Evolutionary conservation across 2,888 invertebrate genomes (phyloP), one percentile per base, ranked within the genome.

Genomic region (Clusia tigrina): DNA sequence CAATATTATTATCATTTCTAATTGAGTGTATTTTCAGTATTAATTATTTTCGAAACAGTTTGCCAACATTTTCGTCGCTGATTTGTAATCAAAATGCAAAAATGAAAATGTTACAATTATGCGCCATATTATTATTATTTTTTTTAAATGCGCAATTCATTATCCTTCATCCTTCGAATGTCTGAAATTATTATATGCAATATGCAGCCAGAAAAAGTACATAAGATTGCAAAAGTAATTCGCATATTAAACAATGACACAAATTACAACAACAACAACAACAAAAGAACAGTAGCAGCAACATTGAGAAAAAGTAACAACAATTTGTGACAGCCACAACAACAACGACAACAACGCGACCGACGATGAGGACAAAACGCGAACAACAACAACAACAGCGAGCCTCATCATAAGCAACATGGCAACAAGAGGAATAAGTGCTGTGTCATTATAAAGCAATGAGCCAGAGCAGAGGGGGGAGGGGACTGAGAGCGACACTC

Each of bases 391-490:
- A 48, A 2, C 18, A 48, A 15, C 42, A 15, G n/a, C 42, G 3
- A 42, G n/a, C n/a, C n/a, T n/a, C n/a, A 42, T 42, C 42, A n/a
- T 42, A 5, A 48, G 15, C 5, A 48, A 22, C 22, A 48, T 20
- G 22, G n/a, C 42, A 48, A 48, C 48, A 48, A 22, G 72, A 71
- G 72, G 69, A 72, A 71, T 71, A 71, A 72, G 72, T 70, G 72
- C 64, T 67, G 71, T 71, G 32, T 32, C 32, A 12, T 32, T 3
- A 42, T 3, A n/a, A 42, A 17, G 42, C 42, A n/a, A n/a, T 42
- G 42, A 42, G 42, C 9, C 9, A 17, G 42, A 3, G 42, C 3
- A 17, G 42, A 12, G 32, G n/a, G n/a, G n/a, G n/a, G n/a, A n/a
- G n/a, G n/a, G n/a, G n/a, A n/a, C n/a, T n/a, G n/a, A n/a, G 32